Conservation (phyloP, 2,888 invertebrate genomes). For the Tipula helvola region DNA sequence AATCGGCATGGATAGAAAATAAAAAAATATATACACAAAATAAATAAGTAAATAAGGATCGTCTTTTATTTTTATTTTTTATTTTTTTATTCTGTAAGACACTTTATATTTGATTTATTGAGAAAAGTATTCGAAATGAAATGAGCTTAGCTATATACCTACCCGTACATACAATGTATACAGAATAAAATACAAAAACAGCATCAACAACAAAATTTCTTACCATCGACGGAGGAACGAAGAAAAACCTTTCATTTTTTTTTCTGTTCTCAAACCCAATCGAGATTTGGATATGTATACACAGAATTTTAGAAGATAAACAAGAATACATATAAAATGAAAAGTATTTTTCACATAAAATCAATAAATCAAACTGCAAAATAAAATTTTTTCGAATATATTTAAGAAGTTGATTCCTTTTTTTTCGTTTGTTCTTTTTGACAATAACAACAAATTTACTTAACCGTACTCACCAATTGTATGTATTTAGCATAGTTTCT, state of each 20-base stretch:
- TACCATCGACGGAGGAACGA: background rate
- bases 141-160: background rate
- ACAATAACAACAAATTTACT: background rate
- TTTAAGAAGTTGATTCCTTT: background rate
- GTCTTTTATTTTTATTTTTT: background rate
- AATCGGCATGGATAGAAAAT: background rate
- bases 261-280: background rate
- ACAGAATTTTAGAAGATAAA: background rate
- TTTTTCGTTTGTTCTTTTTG: background rate
- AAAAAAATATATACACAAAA: background rate
- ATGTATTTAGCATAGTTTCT: too few species aligned
- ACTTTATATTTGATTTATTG: slow-evolving; percentile 4
- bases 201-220: background rate
- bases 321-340: background rate
- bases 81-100: background rate
- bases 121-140: background rate
- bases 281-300: background rate
- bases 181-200: background rate
- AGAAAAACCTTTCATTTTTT: background rate
- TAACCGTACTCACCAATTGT: too few species aligned
- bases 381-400: background rate
- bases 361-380: background rate
- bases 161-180: background rate
- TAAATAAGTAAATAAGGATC: slow-evolving; percentile 4
- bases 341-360: background rate